Evolutionary conservation across 2,888 invertebrate species (phyloP).

Genomic region (Phengaris arion): DNA sequence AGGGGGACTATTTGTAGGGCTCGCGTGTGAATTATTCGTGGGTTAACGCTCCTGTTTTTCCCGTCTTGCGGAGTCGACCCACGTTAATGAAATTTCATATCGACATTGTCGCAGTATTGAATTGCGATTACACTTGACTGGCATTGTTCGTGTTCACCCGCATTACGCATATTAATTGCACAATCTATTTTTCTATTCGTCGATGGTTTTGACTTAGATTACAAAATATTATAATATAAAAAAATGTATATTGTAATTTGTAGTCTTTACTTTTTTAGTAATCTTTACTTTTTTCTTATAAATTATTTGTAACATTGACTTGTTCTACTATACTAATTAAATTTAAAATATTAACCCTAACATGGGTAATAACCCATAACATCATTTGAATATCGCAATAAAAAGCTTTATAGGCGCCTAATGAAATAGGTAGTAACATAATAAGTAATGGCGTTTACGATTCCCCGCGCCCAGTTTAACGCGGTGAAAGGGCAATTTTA

Average conservation of each 20-base stretch:
- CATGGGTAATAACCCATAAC: not conserved
- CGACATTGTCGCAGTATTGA: conserved; percentile 48
- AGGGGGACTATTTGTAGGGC: conserved; percentile 72
- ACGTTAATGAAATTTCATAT: conserved; percentile 78
- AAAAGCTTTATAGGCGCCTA: conserved; percentile 13
- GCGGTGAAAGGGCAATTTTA: conserved; percentile 22
- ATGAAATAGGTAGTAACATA: conserved; percentile 14
- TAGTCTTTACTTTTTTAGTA: too few species aligned
- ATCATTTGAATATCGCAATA: conserved; percentile 3
- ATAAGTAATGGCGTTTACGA: conserved; percentile 22
- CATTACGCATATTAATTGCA: not conserved
- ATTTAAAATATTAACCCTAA: not conserved
- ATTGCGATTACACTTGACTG: conserved; percentile 68
- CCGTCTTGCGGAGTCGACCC: conserved; percentile 69
- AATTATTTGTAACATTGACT: too few species aligned
- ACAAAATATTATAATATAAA: not conserved
- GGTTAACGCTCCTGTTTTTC: conserved; percentile 77
- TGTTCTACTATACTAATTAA: too few species aligned
- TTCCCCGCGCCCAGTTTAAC: conserved; percentile 11
- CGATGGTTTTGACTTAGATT: not conserved
- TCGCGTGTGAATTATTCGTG: conserved; percentile 80
- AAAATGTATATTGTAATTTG: too few species aligned
- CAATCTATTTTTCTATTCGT: conserved; percentile 11
- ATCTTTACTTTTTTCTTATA: too few species aligned
- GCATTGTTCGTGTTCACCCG: conserved; percentile 43